Evolutionary conservation across 2,797 vertebrate genomes (phyloP).

Genomic region (Champsocephalus esox): DNA sequence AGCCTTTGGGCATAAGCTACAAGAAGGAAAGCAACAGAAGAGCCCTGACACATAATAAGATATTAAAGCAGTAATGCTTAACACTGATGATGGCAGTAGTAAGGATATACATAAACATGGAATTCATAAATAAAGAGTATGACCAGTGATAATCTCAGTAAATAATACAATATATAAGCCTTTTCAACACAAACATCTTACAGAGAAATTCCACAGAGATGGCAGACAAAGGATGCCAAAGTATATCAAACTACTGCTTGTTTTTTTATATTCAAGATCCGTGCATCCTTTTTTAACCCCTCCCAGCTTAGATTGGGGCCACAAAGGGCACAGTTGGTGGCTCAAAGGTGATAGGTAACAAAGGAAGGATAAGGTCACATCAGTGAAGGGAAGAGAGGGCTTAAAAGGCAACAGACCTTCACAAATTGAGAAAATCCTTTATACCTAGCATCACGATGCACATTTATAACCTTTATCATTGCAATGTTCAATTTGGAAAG

Average conservation of each 20-base stretch:
- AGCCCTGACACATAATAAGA: slow-evolving; percentile 81
- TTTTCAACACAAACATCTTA: slow-evolving; percentile 25
- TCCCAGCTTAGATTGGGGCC: slow-evolving; percentile 56
- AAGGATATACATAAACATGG: slow-evolving; percentile 30
- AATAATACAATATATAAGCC: background rate
- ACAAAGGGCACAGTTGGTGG: slow-evolving; percentile 62
- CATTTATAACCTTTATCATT: background rate
- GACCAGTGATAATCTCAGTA: background rate
- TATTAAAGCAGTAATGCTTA: slow-evolving; percentile 76
- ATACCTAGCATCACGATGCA: background rate
- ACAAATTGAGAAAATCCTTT: slow-evolving; percentile 57
- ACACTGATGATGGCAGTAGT: slow-evolving; percentile 56
- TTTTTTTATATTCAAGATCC: slow-evolving; percentile 38
- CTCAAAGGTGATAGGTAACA: slow-evolving; percentile 71
- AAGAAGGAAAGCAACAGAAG: slow-evolving; percentile 79
- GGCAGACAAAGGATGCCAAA: slow-evolving; percentile 38
- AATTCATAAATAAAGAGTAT: slow-evolving; percentile 2
- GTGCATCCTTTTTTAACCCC: slow-evolving; percentile 22
- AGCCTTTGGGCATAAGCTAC: slow-evolving; percentile 83
- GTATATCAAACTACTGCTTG: slow-evolving; percentile 4
- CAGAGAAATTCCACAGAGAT: slow-evolving; percentile 62
- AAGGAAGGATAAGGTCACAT: slow-evolving; percentile 75
- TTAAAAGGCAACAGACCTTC: slow-evolving; percentile 68
- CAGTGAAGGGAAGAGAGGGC: slow-evolving; percentile 66
- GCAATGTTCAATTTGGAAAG: background rate